Conservation (phyloP, 1,140 invertebrate species). For the Cephus cinctus region DNA sequence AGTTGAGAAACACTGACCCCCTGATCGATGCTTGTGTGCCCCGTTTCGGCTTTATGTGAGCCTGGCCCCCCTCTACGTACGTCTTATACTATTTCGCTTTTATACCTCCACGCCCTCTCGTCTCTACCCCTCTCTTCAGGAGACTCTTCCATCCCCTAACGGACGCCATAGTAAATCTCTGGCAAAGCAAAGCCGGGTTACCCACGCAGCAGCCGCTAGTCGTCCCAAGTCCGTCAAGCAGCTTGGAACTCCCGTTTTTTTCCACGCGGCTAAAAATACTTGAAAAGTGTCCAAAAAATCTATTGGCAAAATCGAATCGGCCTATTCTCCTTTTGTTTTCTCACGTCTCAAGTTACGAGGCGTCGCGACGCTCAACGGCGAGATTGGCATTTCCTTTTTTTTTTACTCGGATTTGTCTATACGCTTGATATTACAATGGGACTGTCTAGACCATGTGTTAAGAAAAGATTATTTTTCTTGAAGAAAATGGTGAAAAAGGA, state of each 20-base stretch:
- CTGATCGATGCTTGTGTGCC: conserved; percentile 13
- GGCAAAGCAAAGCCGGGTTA: conserved; percentile 19
- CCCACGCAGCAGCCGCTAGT: conserved; percentile 32
- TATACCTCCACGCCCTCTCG: conserved; percentile 13
- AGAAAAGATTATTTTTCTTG: conserved; percentile 27
- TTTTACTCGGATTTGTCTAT: too few relatives aligned
- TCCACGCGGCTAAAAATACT: too few relatives aligned
- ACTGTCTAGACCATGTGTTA: conserved; percentile 21
- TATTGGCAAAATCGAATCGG: too few relatives aligned
- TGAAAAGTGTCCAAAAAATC: too few relatives aligned
- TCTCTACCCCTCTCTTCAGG: conserved; percentile 21
- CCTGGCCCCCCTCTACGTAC: background rate
- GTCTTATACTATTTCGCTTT: conserved; percentile 8
- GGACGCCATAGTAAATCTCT: too few relatives aligned
- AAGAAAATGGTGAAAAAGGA: conserved; percentile 26
- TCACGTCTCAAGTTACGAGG: too few relatives aligned
- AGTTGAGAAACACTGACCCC: conserved; percentile 2
- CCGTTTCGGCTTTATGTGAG: too few relatives aligned
- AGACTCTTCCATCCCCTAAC: background rate
- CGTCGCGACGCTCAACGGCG: too few relatives aligned
- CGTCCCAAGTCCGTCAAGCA: conserved; percentile 27
- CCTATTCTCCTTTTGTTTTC: too few relatives aligned
- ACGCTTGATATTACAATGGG: conserved; percentile 36
- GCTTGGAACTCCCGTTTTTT: too few relatives aligned
- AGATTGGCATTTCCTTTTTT: too few relatives aligned